These are phyloP conservation scores for Amiota minor DNA, from an alignment of 2,888 invertebrate species.

Conservation along the genomic window DNA sequence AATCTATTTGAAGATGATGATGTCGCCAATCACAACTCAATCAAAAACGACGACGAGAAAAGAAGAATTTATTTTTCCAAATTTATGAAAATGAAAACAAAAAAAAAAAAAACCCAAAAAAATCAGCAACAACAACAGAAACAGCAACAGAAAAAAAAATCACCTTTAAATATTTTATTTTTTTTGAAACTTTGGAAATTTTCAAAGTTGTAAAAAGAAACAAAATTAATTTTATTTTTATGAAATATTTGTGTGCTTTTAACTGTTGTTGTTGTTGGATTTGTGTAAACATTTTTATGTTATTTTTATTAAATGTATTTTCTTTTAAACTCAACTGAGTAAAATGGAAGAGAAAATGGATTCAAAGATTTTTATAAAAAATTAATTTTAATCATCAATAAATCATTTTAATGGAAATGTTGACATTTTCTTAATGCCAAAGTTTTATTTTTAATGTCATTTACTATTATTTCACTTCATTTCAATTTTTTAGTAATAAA, in stretches of 20 bases:
- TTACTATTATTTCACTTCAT: constrained; percentile 31
- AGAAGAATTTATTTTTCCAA: constrained; percentile 22
- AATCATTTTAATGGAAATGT: constrained; percentile 41
- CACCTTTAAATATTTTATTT: too few species aligned
- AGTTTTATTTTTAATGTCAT: constrained; percentile 62
- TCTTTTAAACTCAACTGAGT: too few species aligned
- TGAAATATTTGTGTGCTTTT: not conserved
- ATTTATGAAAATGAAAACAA: constrained; percentile 26
- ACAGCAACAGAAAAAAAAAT: constrained; percentile 36
- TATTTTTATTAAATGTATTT: too few species aligned
- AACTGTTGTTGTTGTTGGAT: constrained; percentile 5
- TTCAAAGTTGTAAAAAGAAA: not conserved
- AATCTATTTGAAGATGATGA: not conserved
- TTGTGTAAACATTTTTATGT: not conserved
- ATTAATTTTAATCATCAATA: too few species aligned
- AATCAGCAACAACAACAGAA: constrained; percentile 41
- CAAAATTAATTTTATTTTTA: constrained; percentile 29
- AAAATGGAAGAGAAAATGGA: too few species aligned
- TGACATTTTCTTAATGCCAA: constrained; percentile 69
- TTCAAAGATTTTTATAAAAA: too few species aligned
- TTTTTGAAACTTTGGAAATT: too few species aligned
- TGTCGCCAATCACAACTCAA: not conserved
- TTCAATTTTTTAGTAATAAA: too few species aligned
- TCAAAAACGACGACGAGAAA: not conserved
- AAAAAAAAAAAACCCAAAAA: constrained; percentile 42